Conservation (phyloP, 2,797 vertebrate species). For the Scleropages formosus region DNA sequence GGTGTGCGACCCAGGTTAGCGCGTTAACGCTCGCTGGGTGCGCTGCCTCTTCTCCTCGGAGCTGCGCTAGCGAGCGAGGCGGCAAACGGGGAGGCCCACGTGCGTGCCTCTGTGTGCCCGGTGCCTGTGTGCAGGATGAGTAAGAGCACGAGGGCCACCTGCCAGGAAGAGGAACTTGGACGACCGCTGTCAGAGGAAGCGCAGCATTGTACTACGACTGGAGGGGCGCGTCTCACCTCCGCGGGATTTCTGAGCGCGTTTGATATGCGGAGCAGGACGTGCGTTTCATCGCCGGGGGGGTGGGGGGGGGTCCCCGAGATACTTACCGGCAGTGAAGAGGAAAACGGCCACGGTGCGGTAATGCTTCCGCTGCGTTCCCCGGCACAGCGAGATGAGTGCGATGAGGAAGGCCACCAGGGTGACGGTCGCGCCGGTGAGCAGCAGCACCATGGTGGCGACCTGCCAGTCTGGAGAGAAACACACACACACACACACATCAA, state of each 20-base stretch:
- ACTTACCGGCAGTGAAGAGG: conserved; percentile 75
- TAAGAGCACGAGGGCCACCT: not conserved
- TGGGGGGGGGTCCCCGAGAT: not conserved
- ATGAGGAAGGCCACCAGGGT: conserved; percentile 72
- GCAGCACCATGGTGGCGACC: conserved; percentile 74
- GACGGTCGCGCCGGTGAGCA: conserved; percentile 64
- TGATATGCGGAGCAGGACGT: not conserved
- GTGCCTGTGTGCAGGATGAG: not conserved
- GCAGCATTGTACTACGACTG: conserved; percentile 3
- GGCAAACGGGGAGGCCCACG: not conserved
- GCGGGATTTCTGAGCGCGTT: not conserved
- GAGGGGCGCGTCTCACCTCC: not conserved
- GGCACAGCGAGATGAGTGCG: conserved; percentile 72
- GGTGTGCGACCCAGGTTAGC: too few relatives aligned
- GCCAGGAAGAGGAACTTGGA: not conserved
- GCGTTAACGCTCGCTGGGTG: too few relatives aligned
- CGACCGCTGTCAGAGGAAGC: not conserved
- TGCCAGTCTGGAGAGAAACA: conserved; percentile 72
- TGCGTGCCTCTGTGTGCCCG: not conserved
- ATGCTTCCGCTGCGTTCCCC: conserved; percentile 66
- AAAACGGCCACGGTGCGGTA: conserved; percentile 71
- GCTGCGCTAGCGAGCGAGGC: too few relatives aligned
- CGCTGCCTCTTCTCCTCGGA: too few relatives aligned
- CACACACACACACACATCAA: not conserved
- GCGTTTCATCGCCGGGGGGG: not conserved